Evolutionary conservation across 2,113 vertebrate genomes (phyloP).

Genomic region (Vulpes lagopus): DNA sequence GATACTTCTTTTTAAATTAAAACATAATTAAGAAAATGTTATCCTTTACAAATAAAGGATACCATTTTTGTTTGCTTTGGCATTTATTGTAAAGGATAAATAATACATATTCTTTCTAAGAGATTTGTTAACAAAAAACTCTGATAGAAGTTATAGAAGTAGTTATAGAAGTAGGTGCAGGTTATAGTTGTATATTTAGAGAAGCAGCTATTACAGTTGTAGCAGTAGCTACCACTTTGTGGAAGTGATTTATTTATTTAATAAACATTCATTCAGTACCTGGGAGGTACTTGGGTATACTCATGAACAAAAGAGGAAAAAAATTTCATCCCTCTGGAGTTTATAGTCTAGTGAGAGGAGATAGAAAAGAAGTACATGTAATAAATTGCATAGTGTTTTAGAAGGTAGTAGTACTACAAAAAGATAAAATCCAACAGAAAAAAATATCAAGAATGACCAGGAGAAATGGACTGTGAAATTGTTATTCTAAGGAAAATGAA

Average conservation of each 20-base stretch:
- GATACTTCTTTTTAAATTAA: constrained; percentile 50
- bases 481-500: background rate
- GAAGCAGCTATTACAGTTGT: background rate
- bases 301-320: background rate
- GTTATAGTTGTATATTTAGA: background rate
- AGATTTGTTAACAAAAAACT: constrained; percentile 8
- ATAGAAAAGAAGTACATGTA: background rate
- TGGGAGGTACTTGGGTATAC: background rate
- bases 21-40: constrained; percentile 14
- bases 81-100: constrained; percentile 42
- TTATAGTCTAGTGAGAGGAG: constrained; percentile 19
- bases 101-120: background rate
- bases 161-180: background rate
- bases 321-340: background rate
- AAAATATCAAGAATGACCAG: background rate
- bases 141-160: background rate
- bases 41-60: background rate
- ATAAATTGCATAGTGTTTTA: constrained; percentile 25
- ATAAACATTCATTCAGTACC: background rate
- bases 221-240: background rate
- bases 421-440: background rate
- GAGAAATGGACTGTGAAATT: background rate
- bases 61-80: constrained; percentile 17
- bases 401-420: background rate
- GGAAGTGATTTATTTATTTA: background rate